Evolutionary conservation across 2,113 vertebrate genomes (phyloP), one percentile per base, ranked within the genome.

Genomic region (Aspiorhynchus laticeps): DNA sequence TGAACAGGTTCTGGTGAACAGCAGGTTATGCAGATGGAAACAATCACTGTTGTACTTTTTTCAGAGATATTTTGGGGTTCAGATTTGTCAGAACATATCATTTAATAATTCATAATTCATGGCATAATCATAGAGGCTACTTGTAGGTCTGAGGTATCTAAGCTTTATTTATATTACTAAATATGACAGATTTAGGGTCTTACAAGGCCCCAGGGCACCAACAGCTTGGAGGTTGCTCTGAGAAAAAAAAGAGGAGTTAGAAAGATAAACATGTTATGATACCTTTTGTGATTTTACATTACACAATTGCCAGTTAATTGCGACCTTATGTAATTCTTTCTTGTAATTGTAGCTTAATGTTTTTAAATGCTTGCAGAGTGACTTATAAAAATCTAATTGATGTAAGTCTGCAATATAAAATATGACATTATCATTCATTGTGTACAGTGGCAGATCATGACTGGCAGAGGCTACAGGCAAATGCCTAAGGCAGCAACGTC

Each of bases 1-100:
- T 74, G 67, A 73, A 26, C 46, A 38, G 28, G 82, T 84, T 73
- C 48, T 56, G 82, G 82, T 59, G 31, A 84, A 84, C 82, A 73
- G 67, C 82, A 84, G 82, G 69, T 84, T 41, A 59, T 59, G 67
- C 48, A 74, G 65, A 84, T 56, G 46, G 67, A 36, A 84, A 56
- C 36, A n/a, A 8, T 46, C 14, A 10, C 59, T 26, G 77, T 61
- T 80, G 53, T 61, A 6, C 53, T 38, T n/a, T 48, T 59, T n/a
- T 61, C 19, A 61, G 38, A 46, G 59, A 46, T 65, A 31, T 67
- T 59, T 80, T n/a, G 33, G 21, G 78, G 78, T 80, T 80, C 53
- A 41, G 53, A 61, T 80, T 53, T n/a, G 78, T 80, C 78, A 63
- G 12, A 33, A 6, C 24, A 63, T 48, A 26, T 31, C 12, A 46